A percentile compares a stretch with the other conserved stretches of the same genome.
These are phyloP conservation scores for Sinosuthora webbiana DNA, from an alignment of 2,113 vertebrate species.

Conservation along the genomic window DNA sequence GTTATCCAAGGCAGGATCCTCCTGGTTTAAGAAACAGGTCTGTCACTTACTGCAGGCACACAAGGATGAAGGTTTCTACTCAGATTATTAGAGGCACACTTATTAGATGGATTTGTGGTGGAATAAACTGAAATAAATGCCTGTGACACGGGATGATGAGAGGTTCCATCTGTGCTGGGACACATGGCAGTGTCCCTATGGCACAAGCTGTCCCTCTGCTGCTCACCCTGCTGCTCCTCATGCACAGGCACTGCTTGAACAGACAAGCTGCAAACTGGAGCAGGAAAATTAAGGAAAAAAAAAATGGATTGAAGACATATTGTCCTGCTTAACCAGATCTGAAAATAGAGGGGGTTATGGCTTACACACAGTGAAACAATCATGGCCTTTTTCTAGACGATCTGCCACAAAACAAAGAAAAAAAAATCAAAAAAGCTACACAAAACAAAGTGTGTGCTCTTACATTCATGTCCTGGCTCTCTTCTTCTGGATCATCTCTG, in stretches of 20 bases:
- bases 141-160: rapidly evolving
- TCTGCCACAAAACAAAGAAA: background rate
- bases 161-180: background rate
- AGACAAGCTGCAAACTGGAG: background rate
- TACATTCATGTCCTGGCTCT: constrained; percentile 25
- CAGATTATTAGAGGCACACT: background rate
- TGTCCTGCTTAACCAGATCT: background rate
- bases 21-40: constrained; percentile 44
- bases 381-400: background rate
- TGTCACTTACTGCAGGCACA: background rate
- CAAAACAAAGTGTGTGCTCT: background rate
- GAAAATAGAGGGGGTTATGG: background rate
- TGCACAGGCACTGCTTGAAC: no score
- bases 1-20: constrained; percentile 36
- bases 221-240: background rate
- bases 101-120: background rate
- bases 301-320: background rate
- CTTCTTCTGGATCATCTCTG: constrained; percentile 43
- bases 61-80: background rate
- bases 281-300: background rate
- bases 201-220: background rate
- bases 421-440: background rate
- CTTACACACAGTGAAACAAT: background rate
- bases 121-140: background rate
- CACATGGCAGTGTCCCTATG: background rate